phyloP scores from a whole-genome alignment of 2,888 invertebrate species.

The Portevinia maculata region DNA sequence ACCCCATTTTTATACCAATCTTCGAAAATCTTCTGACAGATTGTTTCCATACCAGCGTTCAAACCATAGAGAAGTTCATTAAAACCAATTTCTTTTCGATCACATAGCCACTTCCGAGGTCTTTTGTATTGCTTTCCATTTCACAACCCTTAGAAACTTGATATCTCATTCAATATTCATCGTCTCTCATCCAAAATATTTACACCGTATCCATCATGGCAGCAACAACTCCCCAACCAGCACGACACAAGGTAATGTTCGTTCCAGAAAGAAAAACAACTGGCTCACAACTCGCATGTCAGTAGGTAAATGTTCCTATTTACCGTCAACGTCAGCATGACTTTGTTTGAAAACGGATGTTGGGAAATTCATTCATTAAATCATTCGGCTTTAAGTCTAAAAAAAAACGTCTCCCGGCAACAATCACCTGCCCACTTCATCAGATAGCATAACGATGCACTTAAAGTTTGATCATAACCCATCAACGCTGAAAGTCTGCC shows the following conservation, averaged over 20 bases:
- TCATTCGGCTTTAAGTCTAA: constrained; percentile 40
- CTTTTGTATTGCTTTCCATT: constrained; percentile 3
- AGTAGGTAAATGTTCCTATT: not conserved
- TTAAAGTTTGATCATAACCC: constrained; percentile 47
- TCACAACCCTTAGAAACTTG: not conserved
- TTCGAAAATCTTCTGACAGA: constrained; percentile 38
- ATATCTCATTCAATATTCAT: constrained; percentile 25
- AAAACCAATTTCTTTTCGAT: constrained; percentile 39
- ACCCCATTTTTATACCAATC: constrained; percentile 19
- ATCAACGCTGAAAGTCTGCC: constrained; percentile 45
- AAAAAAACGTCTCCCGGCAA: constrained; percentile 16
- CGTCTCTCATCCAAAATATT: constrained; percentile 4
- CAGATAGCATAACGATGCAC: constrained; percentile 59
- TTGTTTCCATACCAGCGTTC: constrained; percentile 36
- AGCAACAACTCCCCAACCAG: not conserved
- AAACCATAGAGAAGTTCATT: constrained; percentile 4
- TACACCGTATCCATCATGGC: constrained; percentile 3
- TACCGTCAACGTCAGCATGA: constrained; percentile 4
- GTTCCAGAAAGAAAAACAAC: constrained; percentile 24
- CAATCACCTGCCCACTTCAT: constrained; percentile 18
- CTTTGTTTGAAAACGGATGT: constrained; percentile 27
- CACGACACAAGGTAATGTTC: constrained; percentile 13
- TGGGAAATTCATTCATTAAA: constrained; percentile 56
- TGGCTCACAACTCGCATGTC: constrained; percentile 1
- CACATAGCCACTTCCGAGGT: not conserved